Percentiles rank a stretch among this genome's conserved stretches.
phyloP scores from a whole-genome alignment of 2,888 invertebrate species.

The Sinodicranocentrus sp. region DNA sequence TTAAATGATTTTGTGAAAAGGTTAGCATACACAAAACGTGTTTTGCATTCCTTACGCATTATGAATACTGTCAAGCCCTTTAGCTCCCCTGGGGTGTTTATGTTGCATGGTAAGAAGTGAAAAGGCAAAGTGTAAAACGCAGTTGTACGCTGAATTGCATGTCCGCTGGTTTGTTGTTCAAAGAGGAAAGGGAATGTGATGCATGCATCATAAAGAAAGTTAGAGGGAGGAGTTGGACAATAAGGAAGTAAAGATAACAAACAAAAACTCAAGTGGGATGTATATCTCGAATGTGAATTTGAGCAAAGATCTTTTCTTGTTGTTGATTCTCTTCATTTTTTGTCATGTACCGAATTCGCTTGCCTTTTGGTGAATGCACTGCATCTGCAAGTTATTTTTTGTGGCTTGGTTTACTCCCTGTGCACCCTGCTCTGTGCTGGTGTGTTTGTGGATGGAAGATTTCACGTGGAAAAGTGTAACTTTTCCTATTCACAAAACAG shows the following conservation, averaged over 20 bases:
- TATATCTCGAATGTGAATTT: not conserved
- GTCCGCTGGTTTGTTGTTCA: too few relatives aligned
- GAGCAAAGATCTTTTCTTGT: not conserved
- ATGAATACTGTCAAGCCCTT: not conserved
- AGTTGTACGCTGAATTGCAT: too few relatives aligned
- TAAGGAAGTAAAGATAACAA: not conserved
- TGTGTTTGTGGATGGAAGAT: not conserved
- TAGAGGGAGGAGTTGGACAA: conserved; percentile 5
- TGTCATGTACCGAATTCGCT: not conserved
- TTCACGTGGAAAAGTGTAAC: not conserved
- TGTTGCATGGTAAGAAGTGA: not conserved
- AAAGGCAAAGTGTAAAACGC: too few relatives aligned
- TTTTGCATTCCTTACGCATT: too few relatives aligned
- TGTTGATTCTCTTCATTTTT: too few relatives aligned
- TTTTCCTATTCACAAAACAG: not conserved
- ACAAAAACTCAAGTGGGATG: not conserved
- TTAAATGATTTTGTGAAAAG: too few relatives aligned
- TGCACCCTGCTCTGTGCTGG: not conserved
- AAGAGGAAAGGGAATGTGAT: too few relatives aligned
- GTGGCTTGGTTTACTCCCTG: not conserved
- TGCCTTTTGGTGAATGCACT: not conserved
- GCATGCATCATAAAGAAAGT: not conserved
- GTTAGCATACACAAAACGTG: too few relatives aligned
- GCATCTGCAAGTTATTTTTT: not conserved
- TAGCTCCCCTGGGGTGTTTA: not conserved